Evolutionary conservation across 2,888 invertebrate species (phyloP).

Genomic region (Yponomeuta cagnagella): DNA sequence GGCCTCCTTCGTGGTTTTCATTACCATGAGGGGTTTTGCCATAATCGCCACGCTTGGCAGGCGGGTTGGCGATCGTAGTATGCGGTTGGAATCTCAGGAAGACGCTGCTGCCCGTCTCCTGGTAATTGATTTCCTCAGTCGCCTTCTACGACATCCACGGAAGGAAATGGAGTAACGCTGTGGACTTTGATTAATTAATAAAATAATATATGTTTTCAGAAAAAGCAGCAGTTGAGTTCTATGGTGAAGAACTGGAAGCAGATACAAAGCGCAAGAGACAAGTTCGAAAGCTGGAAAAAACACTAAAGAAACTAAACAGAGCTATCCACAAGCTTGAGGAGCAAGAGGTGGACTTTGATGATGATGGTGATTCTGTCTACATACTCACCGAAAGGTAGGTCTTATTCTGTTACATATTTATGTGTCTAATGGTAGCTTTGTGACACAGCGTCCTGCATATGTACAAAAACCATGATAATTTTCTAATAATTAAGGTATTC

Average conservation of each 20-base stretch:
- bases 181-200: too few relatives aligned
- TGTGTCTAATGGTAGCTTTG: too few relatives aligned
- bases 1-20: too few relatives aligned
- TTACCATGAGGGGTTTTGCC: too few relatives aligned
- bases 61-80: too few relatives aligned
- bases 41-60: too few relatives aligned
- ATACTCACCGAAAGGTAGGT: slow-evolving; percentile 79
- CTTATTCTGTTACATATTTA: neutral
- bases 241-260: slow-evolving; percentile 43
- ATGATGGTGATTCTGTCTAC: slow-evolving; percentile 83
- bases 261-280: slow-evolving; percentile 68
- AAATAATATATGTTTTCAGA: slow-evolving; percentile 8
- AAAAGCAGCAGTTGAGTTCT: slow-evolving; percentile 11
- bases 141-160: too few relatives aligned
- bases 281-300: slow-evolving; percentile 74
- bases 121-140: too few relatives aligned
- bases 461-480: neutral
- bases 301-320: slow-evolving; percentile 77
- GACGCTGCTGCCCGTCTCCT: too few relatives aligned
- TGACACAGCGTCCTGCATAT: neutral
- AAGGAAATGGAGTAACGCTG: too few relatives aligned
- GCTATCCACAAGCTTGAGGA: slow-evolving; percentile 81
- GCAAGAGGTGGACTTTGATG: slow-evolving; percentile 83
- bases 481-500: neutral
- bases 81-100: too few relatives aligned